Percentiles rank a stretch among this genome's conserved stretches.
phyloP scores from a whole-genome alignment of 1,140 invertebrate species.

The Lanistes nyassanus region DNA sequence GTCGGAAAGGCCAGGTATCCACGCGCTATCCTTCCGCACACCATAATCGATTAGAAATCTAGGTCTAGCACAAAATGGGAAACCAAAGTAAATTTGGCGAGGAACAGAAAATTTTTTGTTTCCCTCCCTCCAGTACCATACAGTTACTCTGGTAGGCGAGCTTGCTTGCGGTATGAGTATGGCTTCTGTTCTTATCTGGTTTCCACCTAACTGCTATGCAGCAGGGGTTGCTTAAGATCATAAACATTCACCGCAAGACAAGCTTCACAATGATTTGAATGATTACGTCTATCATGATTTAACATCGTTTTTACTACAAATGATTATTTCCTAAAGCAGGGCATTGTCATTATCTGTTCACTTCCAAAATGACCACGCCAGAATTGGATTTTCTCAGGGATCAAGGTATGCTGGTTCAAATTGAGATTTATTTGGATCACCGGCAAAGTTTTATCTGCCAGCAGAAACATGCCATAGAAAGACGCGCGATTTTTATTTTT shows the following conservation, averaged over 20 bases:
- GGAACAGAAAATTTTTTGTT: too few relatives aligned
- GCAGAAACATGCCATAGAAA: conserved; percentile 12
- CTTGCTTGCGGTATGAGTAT: too few relatives aligned
- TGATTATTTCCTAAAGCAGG: background rate
- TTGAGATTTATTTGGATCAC: background rate
- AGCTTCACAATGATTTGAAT: too few relatives aligned
- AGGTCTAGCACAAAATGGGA: too few relatives aligned
- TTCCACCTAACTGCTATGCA: background rate
- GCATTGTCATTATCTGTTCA: background rate
- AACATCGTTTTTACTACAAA: background rate
- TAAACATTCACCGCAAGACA: background rate
- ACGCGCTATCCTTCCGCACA: too few relatives aligned
- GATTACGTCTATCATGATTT: background rate
- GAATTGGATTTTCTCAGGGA: conserved; percentile 46
- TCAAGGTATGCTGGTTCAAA: conserved; percentile 36
- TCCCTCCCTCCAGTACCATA: too few relatives aligned
- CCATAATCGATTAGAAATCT: too few relatives aligned
- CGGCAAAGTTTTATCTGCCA: background rate
- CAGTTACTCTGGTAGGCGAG: too few relatives aligned
- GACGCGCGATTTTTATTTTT: background rate
- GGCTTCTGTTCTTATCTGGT: background rate
- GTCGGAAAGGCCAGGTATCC: too few relatives aligned
- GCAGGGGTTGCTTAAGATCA: conserved; percentile 8
- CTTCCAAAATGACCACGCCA: conserved; percentile 32
- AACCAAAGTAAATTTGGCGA: too few relatives aligned